Evolutionary conservation across 1,140 invertebrate genomes (phyloP).

Genomic region (Bombus fervidus): DNA sequence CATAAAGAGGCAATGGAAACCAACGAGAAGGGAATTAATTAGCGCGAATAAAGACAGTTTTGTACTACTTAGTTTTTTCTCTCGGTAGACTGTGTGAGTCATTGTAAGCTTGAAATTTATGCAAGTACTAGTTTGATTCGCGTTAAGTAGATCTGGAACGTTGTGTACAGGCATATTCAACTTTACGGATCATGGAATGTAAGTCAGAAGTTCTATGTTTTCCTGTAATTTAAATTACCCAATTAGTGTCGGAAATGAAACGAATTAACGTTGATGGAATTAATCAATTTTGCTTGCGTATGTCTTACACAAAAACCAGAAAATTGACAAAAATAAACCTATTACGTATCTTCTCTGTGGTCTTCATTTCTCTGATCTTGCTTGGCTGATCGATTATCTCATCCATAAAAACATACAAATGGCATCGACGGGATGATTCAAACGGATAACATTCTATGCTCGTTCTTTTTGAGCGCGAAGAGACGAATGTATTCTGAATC

Average conservation of each 20-base stretch:
- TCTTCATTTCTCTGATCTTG: background rate
- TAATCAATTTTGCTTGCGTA: background rate
- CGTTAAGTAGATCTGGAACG: conserved; percentile 1
- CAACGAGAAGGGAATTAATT: background rate
- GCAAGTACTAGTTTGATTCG: background rate
- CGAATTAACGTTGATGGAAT: background rate
- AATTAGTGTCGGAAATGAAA: background rate
- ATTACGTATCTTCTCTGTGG: no score
- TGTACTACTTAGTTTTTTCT: background rate
- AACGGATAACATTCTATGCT: conserved; percentile 34
- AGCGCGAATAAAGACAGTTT: background rate
- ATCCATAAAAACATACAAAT: conserved; percentile 22
- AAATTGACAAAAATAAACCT: background rate
- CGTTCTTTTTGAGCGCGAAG: conserved; percentile 27
- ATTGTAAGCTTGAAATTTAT: background rate
- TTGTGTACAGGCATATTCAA: background rate
- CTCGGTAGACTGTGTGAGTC: background rate
- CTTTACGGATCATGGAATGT: background rate
- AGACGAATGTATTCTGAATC: conserved; percentile 31
- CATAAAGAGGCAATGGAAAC: background rate
- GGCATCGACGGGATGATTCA: background rate
- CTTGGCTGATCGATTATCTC: conserved; percentile 8
- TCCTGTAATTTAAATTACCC: background rate
- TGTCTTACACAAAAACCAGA: background rate
- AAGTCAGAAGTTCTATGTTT: background rate